Evolutionary conservation across 2,113 vertebrate genomes (phyloP), one percentile per base, ranked within the genome.

Genomic region (Irena cyanogastra): DNA sequence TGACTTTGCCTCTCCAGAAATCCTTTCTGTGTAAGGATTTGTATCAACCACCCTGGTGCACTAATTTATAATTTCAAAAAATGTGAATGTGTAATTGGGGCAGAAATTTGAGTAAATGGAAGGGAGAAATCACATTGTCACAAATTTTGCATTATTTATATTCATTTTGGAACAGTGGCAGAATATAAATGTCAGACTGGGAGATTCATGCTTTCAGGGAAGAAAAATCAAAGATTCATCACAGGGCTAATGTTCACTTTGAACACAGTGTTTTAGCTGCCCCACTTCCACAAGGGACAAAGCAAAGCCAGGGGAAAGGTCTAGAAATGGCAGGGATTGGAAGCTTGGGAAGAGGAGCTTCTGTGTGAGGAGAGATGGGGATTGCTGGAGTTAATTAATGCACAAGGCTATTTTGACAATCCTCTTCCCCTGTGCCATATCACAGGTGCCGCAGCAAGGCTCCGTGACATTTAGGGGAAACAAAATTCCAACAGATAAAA

Each of bases 111-210:
- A 94, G 93, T 91, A 66, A 96, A 86, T 88, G 70, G 90, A 87
- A 79, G 1, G 54, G 64, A 86, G 82, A 83, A 96, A 97, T 95
- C 88, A 83, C 76, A 71, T 52, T 95, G 93, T 93, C 39, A n/a
- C 82, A 80, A 95, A 86, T 63, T 95, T 39, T 96, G 92, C 95
- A 93, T 97, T 96, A 96, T 97, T 96, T 95, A 96, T 97, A 86
- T 60, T 86, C 66, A 54, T 94, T 96, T 94, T 86, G 71, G 71
- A 96, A 89, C 85, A 6, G 71, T 95, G 90, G 88, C 71, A 66
- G 95, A 92, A 93, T 94, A 94, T 68, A 86, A 96, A 93, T 88
- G 95, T 93, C 87, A 64, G 71, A 52, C n/a, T 50, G 75, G 50
- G 92, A 96, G 92, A 96, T 90, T 93, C 75, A 93, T 90, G 56